These are phyloP conservation scores for Cottoperca gobio DNA, from an alignment of 2,797 vertebrate genomes.

Conservation along the genomic window DNA sequence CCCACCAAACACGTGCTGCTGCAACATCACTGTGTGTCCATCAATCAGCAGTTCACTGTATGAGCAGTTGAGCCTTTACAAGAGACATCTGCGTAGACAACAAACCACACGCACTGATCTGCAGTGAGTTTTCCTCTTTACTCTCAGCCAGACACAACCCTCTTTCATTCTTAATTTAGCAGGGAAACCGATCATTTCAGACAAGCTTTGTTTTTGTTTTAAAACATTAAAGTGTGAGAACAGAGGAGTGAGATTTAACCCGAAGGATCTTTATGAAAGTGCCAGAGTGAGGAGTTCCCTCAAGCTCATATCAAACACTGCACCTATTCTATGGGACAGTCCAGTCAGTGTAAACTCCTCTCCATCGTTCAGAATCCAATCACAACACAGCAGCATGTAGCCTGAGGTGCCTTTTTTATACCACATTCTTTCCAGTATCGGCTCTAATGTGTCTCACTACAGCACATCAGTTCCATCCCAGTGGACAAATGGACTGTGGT, in stretches of 20 bases:
- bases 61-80: conserved; percentile 45
- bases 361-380: conserved; percentile 17
- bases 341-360: not conserved
- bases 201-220: conserved; percentile 1
- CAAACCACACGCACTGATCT: conserved; percentile 17
- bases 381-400: conserved; percentile 34
- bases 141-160: conserved; percentile 1
- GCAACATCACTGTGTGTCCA: conserved; percentile 34
- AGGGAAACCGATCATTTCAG: not conserved
- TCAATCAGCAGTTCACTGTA: conserved; percentile 42
- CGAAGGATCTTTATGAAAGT: conserved; percentile 18
- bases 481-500: conserved; percentile 68
- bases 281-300: conserved; percentile 18
- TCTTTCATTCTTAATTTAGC: conserved; percentile 7
- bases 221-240: not conserved
- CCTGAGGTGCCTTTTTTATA: conserved; percentile 50
- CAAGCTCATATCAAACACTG: conserved; percentile 19
- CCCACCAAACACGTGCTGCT: conserved; percentile 53
- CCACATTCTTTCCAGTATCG: conserved; percentile 25
- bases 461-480: conserved; percentile 71
- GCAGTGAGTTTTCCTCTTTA: conserved; percentile 25
- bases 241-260: conserved; percentile 21
- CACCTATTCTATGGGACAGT: not conserved
- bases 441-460: conserved; percentile 22
- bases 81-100: conserved; percentile 23